Base-by-base conservation (phyloP, 2,113 vertebrate genomes). In the Epinephelus fuscoguttatus region DNA sequence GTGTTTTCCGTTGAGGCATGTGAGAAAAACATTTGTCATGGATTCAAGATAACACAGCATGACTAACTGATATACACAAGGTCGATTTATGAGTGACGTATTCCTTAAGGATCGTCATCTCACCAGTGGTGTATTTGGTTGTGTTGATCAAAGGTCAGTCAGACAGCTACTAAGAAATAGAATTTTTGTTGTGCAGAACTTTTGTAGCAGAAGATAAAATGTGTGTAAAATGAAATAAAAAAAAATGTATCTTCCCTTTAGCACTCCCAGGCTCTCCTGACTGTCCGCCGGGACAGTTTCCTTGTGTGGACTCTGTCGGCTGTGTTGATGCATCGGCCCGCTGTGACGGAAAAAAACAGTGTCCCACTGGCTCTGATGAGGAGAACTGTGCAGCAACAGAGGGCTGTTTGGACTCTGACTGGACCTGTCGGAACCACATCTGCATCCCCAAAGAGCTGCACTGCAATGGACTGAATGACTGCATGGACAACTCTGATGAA, bases 371-470 rank as follows among this genome's bases (percentile, higher is more conserved):
- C 50, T 96, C 94, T 0, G 96, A 97, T 0, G 94, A 97, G 70
- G 91, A 93, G 3, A 95, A 93, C 67, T 98, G 97, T 80, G 78
- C 88, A 0, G 74, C 61, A 40, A 82, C 60, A 18, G 19, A 52
- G 4, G 93, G 85, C 21, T 98, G 97, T 73, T 80, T 96, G 67
- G 84, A 86, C 0, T 94, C 94, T 2, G 97, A 98, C 84, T 97
- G 97, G 97, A 96, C 90, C n/a, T 98, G 98, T 87, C 85, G 56
- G 76, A 98, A 97, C 88, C 57, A 68, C 17, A 77, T 95, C 56
- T 96, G 96, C 47, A 82, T 96, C 63, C 79, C 92, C 12, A 77
- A 27, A 79, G 86, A 89, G 9, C 86, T 89, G 52, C 75, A 33
- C 60, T 96, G 95, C 72, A 86, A 96, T 17, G 85, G 92, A 7